Base-by-base conservation (phyloP, 2,888 invertebrate species). In the Ashinkailepas kermadecensis region DNA sequence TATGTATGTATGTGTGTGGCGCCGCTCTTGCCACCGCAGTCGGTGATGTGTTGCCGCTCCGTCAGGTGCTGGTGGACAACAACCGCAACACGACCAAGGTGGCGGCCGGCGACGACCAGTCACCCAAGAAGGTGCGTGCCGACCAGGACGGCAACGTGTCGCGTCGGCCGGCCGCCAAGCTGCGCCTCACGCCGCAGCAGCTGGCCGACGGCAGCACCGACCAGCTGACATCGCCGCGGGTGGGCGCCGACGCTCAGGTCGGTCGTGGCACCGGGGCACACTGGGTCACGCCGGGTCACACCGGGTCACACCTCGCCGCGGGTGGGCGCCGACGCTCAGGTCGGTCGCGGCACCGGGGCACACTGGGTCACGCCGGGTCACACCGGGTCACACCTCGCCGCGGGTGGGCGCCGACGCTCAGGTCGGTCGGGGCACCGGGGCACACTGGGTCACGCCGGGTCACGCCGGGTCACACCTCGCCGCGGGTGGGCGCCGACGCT, bases 21-120 rank as follows among this genome's bases (percentile, higher is more conserved):
- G 39, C 39, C 39, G 39, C 39, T 39, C 2, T 4, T 3, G 39
- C 39, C 39, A 4, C 39, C 39, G 39, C 39, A 39, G 39, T 39
- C 39, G 39, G 39, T 3, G 39, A 39, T 4, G 39, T 39, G 39
- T 39, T 39, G 62, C 12, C 18, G 18, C 18, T 8, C 62, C 62
- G 62, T 81, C 82, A 83, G 74, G 84, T 84, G 70, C 83, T 84
- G 81, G 84, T 84, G 83, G 84, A 84, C 82, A 84, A 84, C 83
- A 85, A 85, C 83, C 83, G 83, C 81, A 85, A 85, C 82, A 84
- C 85, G 81, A 85, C 84, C 82, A 83, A 84, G 81, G 83, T 84
- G 83, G 82, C 81, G 78, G 81, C 82, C 81, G 79, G 81, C 74
- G 83, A 83, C 80, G 83, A 84, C 82, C 82, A 83, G 83, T 84